Conservation (phyloP, 2,113 vertebrate genomes). For the Narcine bancroftii region DNA sequence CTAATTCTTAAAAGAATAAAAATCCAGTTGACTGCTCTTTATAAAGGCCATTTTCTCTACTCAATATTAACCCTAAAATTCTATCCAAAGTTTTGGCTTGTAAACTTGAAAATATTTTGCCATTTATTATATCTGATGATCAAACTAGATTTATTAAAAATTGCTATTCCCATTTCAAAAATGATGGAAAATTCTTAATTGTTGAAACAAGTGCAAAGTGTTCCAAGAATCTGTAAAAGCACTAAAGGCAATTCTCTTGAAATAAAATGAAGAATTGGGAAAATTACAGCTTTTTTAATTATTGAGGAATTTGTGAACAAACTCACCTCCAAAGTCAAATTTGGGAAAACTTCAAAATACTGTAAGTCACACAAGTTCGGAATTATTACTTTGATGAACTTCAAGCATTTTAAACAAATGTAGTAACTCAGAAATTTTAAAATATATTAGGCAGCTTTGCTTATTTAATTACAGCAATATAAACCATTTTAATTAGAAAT, state of each 20-base stretch:
- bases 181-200: background rate
- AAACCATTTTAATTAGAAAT: constrained; percentile 47
- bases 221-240: background rate
- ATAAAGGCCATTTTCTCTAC: too few species aligned
- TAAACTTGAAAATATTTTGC: too few species aligned
- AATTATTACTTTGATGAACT: constrained; percentile 8
- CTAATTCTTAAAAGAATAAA: too few species aligned
- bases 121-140: too few species aligned
- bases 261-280: background rate
- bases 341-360: constrained; percentile 7
- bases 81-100: too few species aligned
- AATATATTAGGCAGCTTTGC: constrained; percentile 7
- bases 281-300: background rate
- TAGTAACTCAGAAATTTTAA: constrained; percentile 3
- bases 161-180: background rate
- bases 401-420: constrained; percentile 12
- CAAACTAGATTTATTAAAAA: too few species aligned
- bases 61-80: too few species aligned
- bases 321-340: constrained; percentile 2
- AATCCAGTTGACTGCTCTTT: too few species aligned
- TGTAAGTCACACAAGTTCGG: background rate
- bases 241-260: constrained; percentile 13
- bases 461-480: constrained; percentile 17
- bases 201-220: background rate
- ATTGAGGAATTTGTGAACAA: background rate